A percentile compares a stretch with the other conserved stretches of the same genome.
Evolutionary conservation across 2,113 vertebrate species (phyloP).

Genomic region (Glaucomys volans): DNA sequence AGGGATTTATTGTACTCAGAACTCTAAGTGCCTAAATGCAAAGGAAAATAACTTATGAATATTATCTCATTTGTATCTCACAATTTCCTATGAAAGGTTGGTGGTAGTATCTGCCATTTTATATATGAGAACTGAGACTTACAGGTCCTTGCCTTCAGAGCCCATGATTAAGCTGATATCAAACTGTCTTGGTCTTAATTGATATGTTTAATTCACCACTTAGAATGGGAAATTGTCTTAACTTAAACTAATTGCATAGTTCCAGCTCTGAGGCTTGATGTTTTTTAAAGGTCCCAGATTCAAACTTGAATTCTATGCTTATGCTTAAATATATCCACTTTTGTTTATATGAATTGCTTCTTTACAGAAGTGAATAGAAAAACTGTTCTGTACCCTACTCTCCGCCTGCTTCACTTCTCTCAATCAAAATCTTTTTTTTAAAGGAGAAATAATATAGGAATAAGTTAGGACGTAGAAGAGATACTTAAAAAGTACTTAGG

Average conservation of each 20-base stretch:
- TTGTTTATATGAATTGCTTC: not conserved
- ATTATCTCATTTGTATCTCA: constrained; percentile 2
- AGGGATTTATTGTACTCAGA: not conserved
- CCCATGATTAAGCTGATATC: not conserved
- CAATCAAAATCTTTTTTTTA: not conserved
- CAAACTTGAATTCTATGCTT: constrained; percentile 19
- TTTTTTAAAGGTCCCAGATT: not conserved
- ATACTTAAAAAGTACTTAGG: not conserved
- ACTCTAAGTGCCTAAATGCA: not conserved
- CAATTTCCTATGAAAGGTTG: not conserved
- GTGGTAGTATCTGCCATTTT: not conserved
- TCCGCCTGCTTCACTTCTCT: not conserved
- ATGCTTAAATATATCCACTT: not conserved
- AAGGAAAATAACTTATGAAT: not conserved
- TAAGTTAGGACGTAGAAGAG: not conserved
- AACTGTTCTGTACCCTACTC: not conserved
- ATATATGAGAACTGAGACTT: not conserved
- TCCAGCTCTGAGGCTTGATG: not conserved
- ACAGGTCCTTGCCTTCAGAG: not conserved
- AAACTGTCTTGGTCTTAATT: not conserved
- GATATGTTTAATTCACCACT: not conserved
- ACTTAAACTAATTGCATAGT: not conserved
- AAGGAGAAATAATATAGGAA: constrained; percentile 8
- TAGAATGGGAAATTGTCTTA: not conserved
- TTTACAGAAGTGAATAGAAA: not conserved